A percentile compares a stretch with the other conserved stretches of the same genome.
phyloP scores from a whole-genome alignment of 2,888 invertebrate genomes.

The Drosophila dives region DNA sequence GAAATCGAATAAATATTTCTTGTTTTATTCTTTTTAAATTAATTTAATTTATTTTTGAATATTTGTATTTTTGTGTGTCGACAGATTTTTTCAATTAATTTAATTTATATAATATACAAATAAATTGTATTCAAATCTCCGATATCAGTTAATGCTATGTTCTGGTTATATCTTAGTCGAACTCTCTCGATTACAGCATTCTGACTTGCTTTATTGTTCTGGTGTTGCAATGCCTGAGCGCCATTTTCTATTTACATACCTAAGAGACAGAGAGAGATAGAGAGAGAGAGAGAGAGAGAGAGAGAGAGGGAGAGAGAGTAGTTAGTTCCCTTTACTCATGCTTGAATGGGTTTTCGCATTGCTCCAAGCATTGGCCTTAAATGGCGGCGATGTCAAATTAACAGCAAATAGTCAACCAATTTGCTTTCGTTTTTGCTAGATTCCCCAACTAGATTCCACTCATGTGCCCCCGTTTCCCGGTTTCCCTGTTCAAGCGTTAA shows the following conservation, averaged over 20 bases:
- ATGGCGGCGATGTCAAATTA: slow-evolving; percentile 55
- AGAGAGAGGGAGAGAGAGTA: background rate
- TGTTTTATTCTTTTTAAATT: too few relatives aligned
- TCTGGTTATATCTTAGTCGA: background rate
- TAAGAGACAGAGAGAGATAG: background rate
- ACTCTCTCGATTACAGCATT: background rate
- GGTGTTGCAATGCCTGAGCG: slow-evolving; percentile 20
- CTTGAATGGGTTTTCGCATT: slow-evolving; percentile 57
- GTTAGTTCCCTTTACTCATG: slow-evolving; percentile 22
- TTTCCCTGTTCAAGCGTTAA: background rate
- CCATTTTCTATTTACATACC: slow-evolving; percentile 30
- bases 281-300: background rate
- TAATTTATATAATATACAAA: too few relatives aligned
- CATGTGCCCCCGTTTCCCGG: background rate
- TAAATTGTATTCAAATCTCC: background rate
- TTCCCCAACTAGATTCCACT: background rate
- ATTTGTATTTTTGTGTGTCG: too few relatives aligned
- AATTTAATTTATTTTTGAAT: too few relatives aligned
- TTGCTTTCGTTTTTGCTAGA: slow-evolving; percentile 1
- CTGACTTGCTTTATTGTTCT: background rate
- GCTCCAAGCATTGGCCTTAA: slow-evolving; percentile 21
- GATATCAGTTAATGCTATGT: background rate
- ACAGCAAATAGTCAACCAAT: slow-evolving; percentile 42
- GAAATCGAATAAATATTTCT: too few relatives aligned
- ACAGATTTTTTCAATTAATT: too few relatives aligned